A percentile compares a stretch with the other conserved stretches of the same genome.
Evolutionary conservation across 2,888 invertebrate genomes (phyloP).

Genomic region (Kryphioiulus occultus): DNA sequence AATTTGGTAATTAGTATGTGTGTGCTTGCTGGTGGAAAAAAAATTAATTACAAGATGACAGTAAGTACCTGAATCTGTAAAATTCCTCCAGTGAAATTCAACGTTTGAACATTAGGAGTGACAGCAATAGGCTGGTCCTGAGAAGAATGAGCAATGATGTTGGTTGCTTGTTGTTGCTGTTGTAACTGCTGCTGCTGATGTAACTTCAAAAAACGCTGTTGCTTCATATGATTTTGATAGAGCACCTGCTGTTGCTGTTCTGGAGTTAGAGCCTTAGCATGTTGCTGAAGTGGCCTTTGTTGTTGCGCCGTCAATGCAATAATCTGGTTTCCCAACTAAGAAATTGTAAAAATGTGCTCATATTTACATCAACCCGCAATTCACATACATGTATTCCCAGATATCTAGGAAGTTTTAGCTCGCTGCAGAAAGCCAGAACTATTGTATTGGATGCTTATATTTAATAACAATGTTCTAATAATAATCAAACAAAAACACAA

Average conservation of each 20-base stretch:
- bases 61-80: conserved; percentile 53
- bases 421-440: too few relatives aligned
- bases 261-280: conserved; percentile 58
- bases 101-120: conserved; percentile 35
- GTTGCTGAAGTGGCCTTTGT: conserved; percentile 56
- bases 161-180: conserved; percentile 54
- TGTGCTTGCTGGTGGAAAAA: not conserved
- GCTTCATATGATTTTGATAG: conserved; percentile 55
- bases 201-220: conserved; percentile 56
- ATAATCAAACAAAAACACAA: too few relatives aligned
- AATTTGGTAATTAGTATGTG: not conserved
- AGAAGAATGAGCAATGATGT: conserved; percentile 41
- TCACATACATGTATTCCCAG: not conserved
- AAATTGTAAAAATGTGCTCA: conserved; percentile 47
- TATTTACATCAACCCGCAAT: not conserved
- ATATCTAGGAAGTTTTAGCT: not conserved
- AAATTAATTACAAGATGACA: not conserved
- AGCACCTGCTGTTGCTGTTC: conserved; percentile 59
- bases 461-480: too few relatives aligned
- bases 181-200: conserved; percentile 54
- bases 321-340: conserved; percentile 64
- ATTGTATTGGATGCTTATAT: too few relatives aligned
- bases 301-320: conserved; percentile 60
- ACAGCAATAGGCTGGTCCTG: conserved; percentile 43
- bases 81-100: conserved; percentile 49